Percentiles rank a stretch among this genome's conserved stretches.
phyloP scores from a whole-genome alignment of 2,113 vertebrate species.

The Tachycineta bicolor region DNA sequence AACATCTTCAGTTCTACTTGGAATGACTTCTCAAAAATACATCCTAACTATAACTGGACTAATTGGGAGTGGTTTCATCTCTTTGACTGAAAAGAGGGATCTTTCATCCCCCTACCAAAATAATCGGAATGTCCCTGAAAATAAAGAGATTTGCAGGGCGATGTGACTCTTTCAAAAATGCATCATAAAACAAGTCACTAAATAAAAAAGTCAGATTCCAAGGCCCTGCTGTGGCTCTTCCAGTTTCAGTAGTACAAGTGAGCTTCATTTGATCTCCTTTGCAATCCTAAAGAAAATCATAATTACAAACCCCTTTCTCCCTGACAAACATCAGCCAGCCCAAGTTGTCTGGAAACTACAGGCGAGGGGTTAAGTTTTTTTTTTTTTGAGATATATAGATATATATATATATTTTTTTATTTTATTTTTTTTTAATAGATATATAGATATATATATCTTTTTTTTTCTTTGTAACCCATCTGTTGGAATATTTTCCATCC shows the following conservation, averaged over 20 bases:
- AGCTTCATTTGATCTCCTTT: neutral
- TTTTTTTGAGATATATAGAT: neutral
- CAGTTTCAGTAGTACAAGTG: neutral
- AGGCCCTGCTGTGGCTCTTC: neutral
- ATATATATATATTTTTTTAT: too few relatives aligned
- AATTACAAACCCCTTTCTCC: neutral
- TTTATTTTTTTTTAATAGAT: neutral
- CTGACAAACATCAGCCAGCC: neutral
- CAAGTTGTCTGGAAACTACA: neutral
- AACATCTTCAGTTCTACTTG: neutral
- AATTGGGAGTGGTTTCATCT: neutral
- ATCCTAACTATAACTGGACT: neutral
- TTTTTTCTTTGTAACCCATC: neutral
- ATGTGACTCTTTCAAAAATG: neutral
- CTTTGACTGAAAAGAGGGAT: neutral
- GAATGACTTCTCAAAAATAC: neutral
- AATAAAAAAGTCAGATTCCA: neutral
- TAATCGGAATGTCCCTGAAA: neutral
- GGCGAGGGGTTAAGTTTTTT: neutral
- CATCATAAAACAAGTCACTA: neutral
- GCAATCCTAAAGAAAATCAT: neutral
- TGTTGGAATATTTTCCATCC: slow-evolving; percentile 5
- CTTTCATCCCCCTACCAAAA: slow-evolving; percentile 14
- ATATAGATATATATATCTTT: too few relatives aligned
- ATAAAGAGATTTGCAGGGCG: neutral